Conservation (phyloP, 2,113 vertebrate genomes). For the Dunckerocampus dactyliophorus region DNA sequence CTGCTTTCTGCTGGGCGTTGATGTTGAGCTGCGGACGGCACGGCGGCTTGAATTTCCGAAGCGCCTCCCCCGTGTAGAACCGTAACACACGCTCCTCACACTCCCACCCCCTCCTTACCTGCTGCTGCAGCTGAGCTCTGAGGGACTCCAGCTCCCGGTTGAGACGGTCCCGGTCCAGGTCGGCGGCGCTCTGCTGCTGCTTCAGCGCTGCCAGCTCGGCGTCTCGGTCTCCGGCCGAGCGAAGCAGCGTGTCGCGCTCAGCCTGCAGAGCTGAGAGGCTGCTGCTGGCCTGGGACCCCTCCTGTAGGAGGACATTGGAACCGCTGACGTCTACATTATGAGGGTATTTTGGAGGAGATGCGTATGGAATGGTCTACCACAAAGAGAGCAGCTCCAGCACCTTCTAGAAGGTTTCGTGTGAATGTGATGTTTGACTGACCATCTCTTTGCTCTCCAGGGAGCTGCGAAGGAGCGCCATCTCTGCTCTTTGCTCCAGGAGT, state of each 20-base stretch:
- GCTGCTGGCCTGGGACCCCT: conserved; percentile 56
- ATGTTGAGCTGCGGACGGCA: conserved; percentile 41
- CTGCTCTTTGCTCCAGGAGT: conserved; percentile 54
- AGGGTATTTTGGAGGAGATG: no score
- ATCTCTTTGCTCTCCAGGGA: conserved; percentile 57
- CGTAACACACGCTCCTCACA: no score
- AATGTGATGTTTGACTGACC: conserved; percentile 36
- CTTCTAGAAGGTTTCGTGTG: no score
- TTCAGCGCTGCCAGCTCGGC: conserved; percentile 66
- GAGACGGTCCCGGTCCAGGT: conserved; percentile 59
- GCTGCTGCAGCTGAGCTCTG: conserved; percentile 73
- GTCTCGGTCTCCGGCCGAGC: conserved; percentile 42
- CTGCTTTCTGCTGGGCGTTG: conserved; percentile 66
- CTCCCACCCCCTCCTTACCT: conserved; percentile 47
- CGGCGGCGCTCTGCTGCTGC: conserved; percentile 49
- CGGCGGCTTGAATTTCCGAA: no score
- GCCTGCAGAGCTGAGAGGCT: conserved; percentile 68
- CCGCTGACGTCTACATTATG: no score
- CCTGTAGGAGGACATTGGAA: conserved; percentile 48
- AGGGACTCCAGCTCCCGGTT: conserved; percentile 62
- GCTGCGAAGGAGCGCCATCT: conserved; percentile 50
- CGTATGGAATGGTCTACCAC: no score
- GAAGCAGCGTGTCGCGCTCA: conserved; percentile 68
- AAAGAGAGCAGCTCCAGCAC: no score
- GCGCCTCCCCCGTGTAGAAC: no score